Evolutionary conservation across 1,140 invertebrate species (phyloP).

Genomic region (Drosophila rhopaloa): DNA sequence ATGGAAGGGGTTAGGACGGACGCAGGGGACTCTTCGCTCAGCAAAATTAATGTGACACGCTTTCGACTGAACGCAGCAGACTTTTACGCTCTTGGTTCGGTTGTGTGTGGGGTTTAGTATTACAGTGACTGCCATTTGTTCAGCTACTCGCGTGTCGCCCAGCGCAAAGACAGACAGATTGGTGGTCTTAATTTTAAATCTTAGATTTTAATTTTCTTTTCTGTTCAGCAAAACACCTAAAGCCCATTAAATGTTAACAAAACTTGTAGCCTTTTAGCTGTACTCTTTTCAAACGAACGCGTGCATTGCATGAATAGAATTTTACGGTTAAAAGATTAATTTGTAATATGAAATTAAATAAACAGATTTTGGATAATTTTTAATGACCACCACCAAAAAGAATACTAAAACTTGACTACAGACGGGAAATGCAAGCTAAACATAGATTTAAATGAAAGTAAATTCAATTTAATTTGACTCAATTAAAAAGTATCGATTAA

Average conservation of each 20-base stretch:
- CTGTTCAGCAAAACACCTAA: constrained; percentile 57
- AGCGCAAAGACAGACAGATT: constrained; percentile 74
- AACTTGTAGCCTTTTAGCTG: constrained; percentile 32
- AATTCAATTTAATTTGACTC: background rate
- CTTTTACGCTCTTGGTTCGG: constrained; percentile 39
- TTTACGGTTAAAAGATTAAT: constrained; percentile 21
- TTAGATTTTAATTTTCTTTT: constrained; percentile 24
- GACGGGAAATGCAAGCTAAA: constrained; percentile 22
- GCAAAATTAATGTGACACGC: constrained; percentile 85
- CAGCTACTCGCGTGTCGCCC: constrained; percentile 84
- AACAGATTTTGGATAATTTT: constrained; percentile 1
- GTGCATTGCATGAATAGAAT: constrained; percentile 54
- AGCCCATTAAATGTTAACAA: constrained; percentile 46
- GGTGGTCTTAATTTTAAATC: constrained; percentile 49
- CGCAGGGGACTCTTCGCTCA: constrained; percentile 84
- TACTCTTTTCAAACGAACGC: constrained; percentile 61
- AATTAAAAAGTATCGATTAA: background rate
- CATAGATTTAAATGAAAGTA: background rate
- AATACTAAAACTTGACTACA: constrained; percentile 28
- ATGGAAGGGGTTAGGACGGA: constrained; percentile 32
- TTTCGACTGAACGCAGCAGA: constrained; percentile 73
- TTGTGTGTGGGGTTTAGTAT: constrained; percentile 31
- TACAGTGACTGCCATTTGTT: constrained; percentile 40
- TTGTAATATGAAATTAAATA: constrained; percentile 12
- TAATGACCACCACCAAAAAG: constrained; percentile 37